Evolutionary conservation across 2,888 invertebrate species (phyloP).

Genomic region (Dolomedes plantarius): DNA sequence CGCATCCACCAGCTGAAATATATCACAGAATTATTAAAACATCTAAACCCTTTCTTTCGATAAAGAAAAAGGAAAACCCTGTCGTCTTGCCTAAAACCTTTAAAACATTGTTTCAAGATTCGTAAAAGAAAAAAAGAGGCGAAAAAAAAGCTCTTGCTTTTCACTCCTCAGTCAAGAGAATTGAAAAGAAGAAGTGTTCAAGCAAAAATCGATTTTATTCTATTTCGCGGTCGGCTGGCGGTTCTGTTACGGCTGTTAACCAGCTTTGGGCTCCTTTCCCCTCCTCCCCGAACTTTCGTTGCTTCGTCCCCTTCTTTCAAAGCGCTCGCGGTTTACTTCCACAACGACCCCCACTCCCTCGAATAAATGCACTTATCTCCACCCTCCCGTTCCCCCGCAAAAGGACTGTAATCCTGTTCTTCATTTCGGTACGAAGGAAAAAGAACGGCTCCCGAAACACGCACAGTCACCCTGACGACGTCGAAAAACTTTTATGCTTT

Average conservation of each 20-base stretch:
- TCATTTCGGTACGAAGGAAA: slow-evolving; percentile 26
- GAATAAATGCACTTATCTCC: slow-evolving; percentile 66
- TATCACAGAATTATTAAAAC: neutral
- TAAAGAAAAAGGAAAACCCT: neutral
- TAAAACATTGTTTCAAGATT: slow-evolving; percentile 67
- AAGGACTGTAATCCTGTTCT: slow-evolving; percentile 60
- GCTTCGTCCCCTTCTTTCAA: slow-evolving; percentile 19
- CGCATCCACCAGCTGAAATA: neutral
- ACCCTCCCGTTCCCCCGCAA: slow-evolving; percentile 14
- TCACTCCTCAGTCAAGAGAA: slow-evolving; percentile 50
- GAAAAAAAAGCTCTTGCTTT: slow-evolving; percentile 36
- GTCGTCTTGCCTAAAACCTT: slow-evolving; percentile 44
- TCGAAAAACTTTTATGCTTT: slow-evolving; percentile 26
- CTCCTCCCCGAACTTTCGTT: slow-evolving; percentile 20
- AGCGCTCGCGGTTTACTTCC: slow-evolving; percentile 58
- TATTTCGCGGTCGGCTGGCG: slow-evolving; percentile 68
- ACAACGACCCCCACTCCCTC: slow-evolving; percentile 15
- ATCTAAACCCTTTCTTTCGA: slow-evolving; percentile 10
- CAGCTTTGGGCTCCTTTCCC: slow-evolving; percentile 56
- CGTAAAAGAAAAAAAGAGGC: neutral
- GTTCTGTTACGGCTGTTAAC: slow-evolving; percentile 71
- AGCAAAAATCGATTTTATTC: slow-evolving; percentile 72
- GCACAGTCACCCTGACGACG: slow-evolving; percentile 1
- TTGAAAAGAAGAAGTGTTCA: slow-evolving; percentile 67
- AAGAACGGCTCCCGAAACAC: slow-evolving; percentile 18